These are phyloP conservation scores for Ptychadena robeensis DNA, from an alignment of 2,797 vertebrate species.

Conservation along the genomic window DNA sequence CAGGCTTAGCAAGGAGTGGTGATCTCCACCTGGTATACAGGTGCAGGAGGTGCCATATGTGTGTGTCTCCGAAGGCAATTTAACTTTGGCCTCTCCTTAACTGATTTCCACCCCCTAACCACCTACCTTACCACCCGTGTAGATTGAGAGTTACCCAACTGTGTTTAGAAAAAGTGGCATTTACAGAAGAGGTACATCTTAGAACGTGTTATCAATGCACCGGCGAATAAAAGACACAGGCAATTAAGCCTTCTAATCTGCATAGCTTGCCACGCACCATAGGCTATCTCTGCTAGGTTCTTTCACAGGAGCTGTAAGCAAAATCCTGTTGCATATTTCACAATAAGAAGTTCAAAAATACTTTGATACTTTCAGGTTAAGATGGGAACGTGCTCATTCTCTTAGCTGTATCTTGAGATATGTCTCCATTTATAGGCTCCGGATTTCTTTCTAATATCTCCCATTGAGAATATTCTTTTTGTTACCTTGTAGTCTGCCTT, in stretches of 20 bases:
- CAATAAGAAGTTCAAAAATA: constrained; percentile 35
- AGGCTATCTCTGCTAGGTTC: background rate
- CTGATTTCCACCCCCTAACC: too few relatives aligned
- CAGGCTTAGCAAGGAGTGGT: too few relatives aligned
- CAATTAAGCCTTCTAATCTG: background rate
- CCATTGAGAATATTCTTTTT: constrained; percentile 28
- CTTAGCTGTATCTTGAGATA: constrained; percentile 45
- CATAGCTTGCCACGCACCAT: constrained; percentile 8
- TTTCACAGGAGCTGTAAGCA: background rate
- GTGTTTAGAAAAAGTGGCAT: background rate
- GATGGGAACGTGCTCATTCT: constrained; percentile 22
- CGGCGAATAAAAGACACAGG: background rate
- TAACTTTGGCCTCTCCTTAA: too few relatives aligned
- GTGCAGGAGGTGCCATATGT: too few relatives aligned
- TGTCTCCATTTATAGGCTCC: constrained; percentile 5
- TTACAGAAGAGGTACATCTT: background rate
- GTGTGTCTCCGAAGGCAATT: too few relatives aligned
- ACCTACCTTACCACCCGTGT: too few relatives aligned
- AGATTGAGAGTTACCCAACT: too few relatives aligned
- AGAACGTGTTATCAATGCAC: background rate
- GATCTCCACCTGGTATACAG: too few relatives aligned
- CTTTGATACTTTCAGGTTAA: constrained; percentile 40
- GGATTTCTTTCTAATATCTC: constrained; percentile 24
- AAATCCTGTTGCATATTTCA: constrained; percentile 45
- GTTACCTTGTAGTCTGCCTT: constrained; percentile 33